phyloP scores from a whole-genome alignment of 2,797 vertebrate species.

The Eidolon dupreanum region DNA sequence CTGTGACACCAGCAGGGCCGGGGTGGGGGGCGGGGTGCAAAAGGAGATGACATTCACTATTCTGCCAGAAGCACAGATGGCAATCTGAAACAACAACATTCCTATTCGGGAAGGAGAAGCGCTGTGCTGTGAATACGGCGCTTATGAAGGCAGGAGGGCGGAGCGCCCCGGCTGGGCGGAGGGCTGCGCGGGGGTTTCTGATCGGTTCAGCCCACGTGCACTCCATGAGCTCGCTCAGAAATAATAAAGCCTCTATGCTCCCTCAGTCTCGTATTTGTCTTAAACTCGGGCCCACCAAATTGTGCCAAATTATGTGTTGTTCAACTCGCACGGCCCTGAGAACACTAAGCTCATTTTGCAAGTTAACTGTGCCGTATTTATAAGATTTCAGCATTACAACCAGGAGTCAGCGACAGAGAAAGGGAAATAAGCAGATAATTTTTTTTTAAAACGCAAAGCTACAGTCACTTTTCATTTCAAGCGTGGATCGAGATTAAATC shows the following conservation, averaged over 20 bases:
- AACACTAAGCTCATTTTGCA: constrained; percentile 83
- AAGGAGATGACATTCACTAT: constrained; percentile 53
- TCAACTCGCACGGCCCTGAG: constrained; percentile 76
- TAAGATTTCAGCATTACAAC: constrained; percentile 75
- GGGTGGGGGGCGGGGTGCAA: not conserved
- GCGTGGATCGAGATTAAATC: constrained; percentile 43
- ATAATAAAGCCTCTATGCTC: constrained; percentile 83
- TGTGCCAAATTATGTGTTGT: constrained; percentile 83
- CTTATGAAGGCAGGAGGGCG: constrained; percentile 67
- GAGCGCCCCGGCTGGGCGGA: constrained; percentile 62
- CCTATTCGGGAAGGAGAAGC: constrained; percentile 46
- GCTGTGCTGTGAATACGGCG: constrained; percentile 56
- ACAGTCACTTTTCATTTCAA: constrained; percentile 13
- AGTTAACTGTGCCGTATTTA: constrained; percentile 76
- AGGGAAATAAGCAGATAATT: constrained; percentile 75
- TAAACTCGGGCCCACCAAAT: constrained; percentile 74
- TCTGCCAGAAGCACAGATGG: constrained; percentile 48
- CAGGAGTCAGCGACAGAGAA: constrained; percentile 71
- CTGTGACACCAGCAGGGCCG: not conserved
- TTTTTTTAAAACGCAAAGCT: constrained; percentile 28
- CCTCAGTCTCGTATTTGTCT: constrained; percentile 77
- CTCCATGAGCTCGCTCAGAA: constrained; percentile 59
- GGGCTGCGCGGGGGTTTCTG: constrained; percentile 69
- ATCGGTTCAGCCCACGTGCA: constrained; percentile 54
- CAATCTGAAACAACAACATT: constrained; percentile 64